Base-by-base conservation (phyloP, 2,888 invertebrate genomes). In the Tipula unca region DNA sequence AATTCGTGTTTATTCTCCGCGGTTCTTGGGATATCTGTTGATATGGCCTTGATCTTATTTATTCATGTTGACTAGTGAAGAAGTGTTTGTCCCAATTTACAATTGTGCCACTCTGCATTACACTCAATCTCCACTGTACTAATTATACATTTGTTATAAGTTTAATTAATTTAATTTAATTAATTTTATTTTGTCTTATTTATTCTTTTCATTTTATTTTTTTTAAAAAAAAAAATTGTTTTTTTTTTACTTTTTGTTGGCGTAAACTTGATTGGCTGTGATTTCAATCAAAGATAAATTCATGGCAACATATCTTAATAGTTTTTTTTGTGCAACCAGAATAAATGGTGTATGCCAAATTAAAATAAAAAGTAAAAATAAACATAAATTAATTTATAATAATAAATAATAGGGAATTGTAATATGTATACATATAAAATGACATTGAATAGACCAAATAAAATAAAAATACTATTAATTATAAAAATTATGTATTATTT, bases 251-350 rank as follows among this genome's bases (percentile, higher is more conserved):
- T n/a, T n/a, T 25, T 69, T 69, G 20, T 69, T 69, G 69, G 69
- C 69, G 25, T 25, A 20, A 25, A 25, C 69, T 25, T 20, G 69
- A 69, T 69, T 69, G 69, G 69, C 69, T 69, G 25, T 69, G 69
- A 69, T 69, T 69, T 69, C 69, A 69, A 69, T 69, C 69, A 69
- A 69, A 69, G 69, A 69, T 69, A 69, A 25, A 69, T 69, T 69
- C 69, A 69, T 69, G 69, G 69, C 69, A 69, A 69, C 69, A 69
- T 69, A 69, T 25, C 25, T 25, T 69, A 69, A 69, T 69, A 69
- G 69, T 69, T 25, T 20, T n/a, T n/a, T 69, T 69, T 69, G 69
- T 69, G 69, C 13, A 25, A 69, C 69, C 25, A 25, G 48, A 54
- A 54, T 54, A 54, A 54, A 20, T 69, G 20, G 25, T 69, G 20